A percentile compares a stretch with the other conserved stretches of the same genome.
phyloP scores from a whole-genome alignment of 2,113 vertebrate species.

The Hippolais icterina region DNA sequence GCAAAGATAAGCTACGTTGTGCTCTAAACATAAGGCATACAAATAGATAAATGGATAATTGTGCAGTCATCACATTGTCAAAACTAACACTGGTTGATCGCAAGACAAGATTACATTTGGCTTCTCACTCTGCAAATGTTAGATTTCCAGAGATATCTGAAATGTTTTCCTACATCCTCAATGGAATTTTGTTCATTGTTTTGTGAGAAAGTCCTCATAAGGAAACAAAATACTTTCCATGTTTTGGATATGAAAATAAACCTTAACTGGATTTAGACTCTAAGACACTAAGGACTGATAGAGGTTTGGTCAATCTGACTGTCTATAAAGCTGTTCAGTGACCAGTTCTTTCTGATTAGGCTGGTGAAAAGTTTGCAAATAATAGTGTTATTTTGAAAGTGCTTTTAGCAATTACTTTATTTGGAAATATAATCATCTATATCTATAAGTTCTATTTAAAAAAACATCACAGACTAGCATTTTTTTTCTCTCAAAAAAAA shows the following conservation, averaged over 20 bases:
- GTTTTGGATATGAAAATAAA: neutral
- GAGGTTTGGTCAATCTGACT: neutral
- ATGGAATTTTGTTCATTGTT: neutral
- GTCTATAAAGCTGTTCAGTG: neutral
- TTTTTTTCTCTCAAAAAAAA: neutral
- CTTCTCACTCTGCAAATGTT: neutral
- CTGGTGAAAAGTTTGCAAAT: neutral
- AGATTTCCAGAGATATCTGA: neutral
- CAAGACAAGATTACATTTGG: neutral
- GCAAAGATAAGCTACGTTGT: neutral
- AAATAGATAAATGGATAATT: neutral
- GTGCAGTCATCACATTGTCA: neutral
- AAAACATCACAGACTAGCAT: neutral
- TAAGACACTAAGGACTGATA: neutral
- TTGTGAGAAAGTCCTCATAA: neutral
- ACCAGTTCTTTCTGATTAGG: neutral
- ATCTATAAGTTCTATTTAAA: neutral
- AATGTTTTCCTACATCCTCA: neutral
- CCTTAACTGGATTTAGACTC: neutral
- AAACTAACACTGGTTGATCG: neutral
- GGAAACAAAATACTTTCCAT: neutral
- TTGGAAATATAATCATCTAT: neutral
- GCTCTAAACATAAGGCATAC: neutral
- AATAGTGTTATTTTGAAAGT: neutral
- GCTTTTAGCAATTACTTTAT: neutral